Conservation (phyloP, 1,140 invertebrate genomes). For the Schmidtea mediterranea region DNA sequence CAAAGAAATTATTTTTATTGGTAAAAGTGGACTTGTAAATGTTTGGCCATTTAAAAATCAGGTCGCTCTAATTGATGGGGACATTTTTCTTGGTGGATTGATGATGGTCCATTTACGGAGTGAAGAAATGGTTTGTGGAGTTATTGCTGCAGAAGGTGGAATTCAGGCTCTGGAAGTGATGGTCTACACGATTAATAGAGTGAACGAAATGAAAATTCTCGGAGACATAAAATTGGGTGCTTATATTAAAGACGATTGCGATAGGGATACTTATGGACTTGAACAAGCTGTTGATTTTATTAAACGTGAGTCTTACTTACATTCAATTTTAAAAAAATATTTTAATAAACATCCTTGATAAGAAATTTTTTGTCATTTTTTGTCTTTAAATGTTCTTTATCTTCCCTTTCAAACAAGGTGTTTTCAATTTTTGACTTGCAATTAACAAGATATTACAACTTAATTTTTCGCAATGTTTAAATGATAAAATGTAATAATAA, state of each 20-base stretch:
- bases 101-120: constrained; percentile 79
- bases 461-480: too few relatives aligned
- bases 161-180: constrained; percentile 59
- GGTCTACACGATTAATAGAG: constrained; percentile 58
- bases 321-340: background rate
- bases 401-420: too few relatives aligned
- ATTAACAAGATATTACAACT: too few relatives aligned
- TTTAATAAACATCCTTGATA: too few relatives aligned
- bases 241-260: constrained; percentile 71
- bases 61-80: constrained; percentile 53
- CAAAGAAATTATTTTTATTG: background rate
- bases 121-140: constrained; percentile 51
- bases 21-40: background rate
- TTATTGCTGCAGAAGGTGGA: constrained; percentile 73
- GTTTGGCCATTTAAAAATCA: constrained; percentile 50
- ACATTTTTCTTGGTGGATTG: constrained; percentile 47
- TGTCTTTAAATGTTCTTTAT: too few relatives aligned
- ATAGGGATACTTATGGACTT: constrained; percentile 74
- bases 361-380: too few relatives aligned
- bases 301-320: constrained; percentile 43
- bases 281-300: constrained; percentile 89
- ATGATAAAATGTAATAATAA: too few relatives aligned
- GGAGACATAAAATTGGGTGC: constrained; percentile 54
- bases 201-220: constrained; percentile 36
- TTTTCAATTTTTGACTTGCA: too few relatives aligned